Conservation (phyloP, 2,113 vertebrate species). For the Erythrolamprus reginae region DNA sequence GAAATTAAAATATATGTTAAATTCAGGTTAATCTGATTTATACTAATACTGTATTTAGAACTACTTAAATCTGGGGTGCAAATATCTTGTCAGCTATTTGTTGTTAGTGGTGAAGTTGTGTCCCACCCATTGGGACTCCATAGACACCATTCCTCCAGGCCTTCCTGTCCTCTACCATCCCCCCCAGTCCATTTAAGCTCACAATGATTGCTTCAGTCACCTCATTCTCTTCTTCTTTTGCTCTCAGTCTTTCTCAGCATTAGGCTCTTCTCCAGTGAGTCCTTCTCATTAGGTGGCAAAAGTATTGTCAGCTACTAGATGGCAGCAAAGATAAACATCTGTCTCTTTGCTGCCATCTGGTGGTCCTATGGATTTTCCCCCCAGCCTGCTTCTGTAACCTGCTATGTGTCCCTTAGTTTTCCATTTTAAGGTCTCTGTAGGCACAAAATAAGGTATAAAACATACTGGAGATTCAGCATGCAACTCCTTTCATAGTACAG, state of each 20-base stretch:
- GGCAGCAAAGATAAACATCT: background rate
- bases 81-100: background rate
- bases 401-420: conserved; percentile 7
- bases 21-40: background rate
- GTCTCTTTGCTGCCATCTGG: background rate
- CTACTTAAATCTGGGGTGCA: background rate
- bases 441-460: conserved; percentile 40
- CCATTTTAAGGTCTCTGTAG: conserved; percentile 14
- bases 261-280: no score
- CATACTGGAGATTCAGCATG: conserved; percentile 42
- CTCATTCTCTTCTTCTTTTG: no score
- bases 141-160: no score
- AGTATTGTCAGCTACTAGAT: background rate
- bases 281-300: no score
- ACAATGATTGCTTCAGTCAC: no score
- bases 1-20: conserved; percentile 8
- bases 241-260: no score
- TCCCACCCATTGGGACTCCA: no score
- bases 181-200: no score
- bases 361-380: background rate
- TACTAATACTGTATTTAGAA: background rate
- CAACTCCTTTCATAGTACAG: conserved; percentile 14
- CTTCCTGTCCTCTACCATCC: no score
- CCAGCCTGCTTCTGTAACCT: background rate
- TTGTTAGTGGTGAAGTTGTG: no score